phyloP scores from a whole-genome alignment of 2,113 vertebrate genomes.

The Dascyllus trimaculatus region DNA sequence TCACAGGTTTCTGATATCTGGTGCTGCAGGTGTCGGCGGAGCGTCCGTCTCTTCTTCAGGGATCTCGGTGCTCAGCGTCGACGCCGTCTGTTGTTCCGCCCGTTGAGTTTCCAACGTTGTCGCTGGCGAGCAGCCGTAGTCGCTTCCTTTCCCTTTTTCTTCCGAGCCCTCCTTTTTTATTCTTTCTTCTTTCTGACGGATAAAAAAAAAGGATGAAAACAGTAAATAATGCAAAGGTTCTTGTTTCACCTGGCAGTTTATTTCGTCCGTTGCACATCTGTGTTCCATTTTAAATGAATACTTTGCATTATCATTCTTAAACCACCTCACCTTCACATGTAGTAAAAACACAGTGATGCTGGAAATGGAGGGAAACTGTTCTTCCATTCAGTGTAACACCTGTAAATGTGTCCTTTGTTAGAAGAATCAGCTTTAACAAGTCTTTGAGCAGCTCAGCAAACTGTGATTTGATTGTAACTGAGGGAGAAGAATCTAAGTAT shows the following conservation, averaged over 20 bases:
- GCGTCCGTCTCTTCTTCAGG: background rate
- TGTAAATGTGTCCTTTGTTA: too few relatives aligned
- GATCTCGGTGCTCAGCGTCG: background rate
- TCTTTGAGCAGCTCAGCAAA: too few relatives aligned
- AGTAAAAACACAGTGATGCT: background rate
- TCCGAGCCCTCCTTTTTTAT: constrained; percentile 50
- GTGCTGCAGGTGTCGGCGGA: background rate
- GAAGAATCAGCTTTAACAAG: too few relatives aligned
- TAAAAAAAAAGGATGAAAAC: constrained; percentile 3
- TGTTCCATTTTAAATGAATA: background rate
- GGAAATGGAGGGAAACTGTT: too few relatives aligned
- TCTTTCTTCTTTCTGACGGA: constrained; percentile 63
- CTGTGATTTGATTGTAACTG: too few relatives aligned
- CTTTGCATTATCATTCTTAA: background rate
- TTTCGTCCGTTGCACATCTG: background rate
- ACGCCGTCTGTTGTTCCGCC: constrained; percentile 25
- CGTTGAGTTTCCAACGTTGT: background rate
- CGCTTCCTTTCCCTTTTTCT: constrained; percentile 60
- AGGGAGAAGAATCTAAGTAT: too few relatives aligned
- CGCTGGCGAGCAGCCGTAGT: constrained; percentile 33
- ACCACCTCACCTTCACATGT: background rate
- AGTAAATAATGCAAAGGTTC: background rate
- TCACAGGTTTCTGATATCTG: background rate
- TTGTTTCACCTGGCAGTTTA: background rate
- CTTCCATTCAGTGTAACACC: too few relatives aligned